Percentiles rank a stretch among this genome's conserved stretches.
phyloP scores from a whole-genome alignment of 2,888 invertebrate genomes.

The Lissocephala sabroskyi region DNA sequence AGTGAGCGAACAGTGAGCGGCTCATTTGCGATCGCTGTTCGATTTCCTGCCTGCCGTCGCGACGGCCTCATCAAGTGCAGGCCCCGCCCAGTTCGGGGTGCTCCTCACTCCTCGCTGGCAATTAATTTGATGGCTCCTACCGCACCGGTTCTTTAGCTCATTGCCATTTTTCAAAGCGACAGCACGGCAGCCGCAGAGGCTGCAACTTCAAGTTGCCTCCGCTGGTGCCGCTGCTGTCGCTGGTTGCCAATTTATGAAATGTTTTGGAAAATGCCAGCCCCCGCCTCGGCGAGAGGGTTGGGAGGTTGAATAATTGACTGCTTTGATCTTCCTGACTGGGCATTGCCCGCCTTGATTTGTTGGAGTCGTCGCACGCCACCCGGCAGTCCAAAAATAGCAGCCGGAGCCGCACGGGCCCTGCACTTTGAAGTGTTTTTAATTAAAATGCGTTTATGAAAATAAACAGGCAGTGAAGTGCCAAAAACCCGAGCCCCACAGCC shows the following conservation, averaged over 20 bases:
- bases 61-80: slow-evolving; percentile 8
- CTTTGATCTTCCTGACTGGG: slow-evolving; percentile 49
- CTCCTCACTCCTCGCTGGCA: slow-evolving; percentile 25
- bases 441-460: slow-evolving; percentile 29
- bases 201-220: slow-evolving; percentile 3
- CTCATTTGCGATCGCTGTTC: slow-evolving; percentile 35
- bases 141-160: slow-evolving; percentile 52
- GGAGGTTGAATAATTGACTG: slow-evolving; percentile 59
- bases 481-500: too few species aligned
- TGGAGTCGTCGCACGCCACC: slow-evolving; percentile 13
- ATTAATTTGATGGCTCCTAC: slow-evolving; percentile 46
- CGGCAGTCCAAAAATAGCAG: slow-evolving; percentile 35
- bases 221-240: background rate
- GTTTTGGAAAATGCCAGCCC: slow-evolving; percentile 11
- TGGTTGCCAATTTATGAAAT: slow-evolving; percentile 19
- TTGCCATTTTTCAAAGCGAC: slow-evolving; percentile 57
- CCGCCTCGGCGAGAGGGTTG: slow-evolving; percentile 12
- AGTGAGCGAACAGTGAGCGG: slow-evolving; percentile 26
- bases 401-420: slow-evolving; percentile 6
- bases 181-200: slow-evolving; percentile 14
- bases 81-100: background rate
- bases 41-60: slow-evolving; percentile 51
- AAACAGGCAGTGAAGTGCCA: slow-evolving; percentile 5
- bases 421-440: slow-evolving; percentile 48
- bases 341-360: slow-evolving; percentile 30